Evolutionary conservation across 2,113 vertebrate genomes (phyloP).

Genomic region (Sphaerodactylus townsendi): DNA sequence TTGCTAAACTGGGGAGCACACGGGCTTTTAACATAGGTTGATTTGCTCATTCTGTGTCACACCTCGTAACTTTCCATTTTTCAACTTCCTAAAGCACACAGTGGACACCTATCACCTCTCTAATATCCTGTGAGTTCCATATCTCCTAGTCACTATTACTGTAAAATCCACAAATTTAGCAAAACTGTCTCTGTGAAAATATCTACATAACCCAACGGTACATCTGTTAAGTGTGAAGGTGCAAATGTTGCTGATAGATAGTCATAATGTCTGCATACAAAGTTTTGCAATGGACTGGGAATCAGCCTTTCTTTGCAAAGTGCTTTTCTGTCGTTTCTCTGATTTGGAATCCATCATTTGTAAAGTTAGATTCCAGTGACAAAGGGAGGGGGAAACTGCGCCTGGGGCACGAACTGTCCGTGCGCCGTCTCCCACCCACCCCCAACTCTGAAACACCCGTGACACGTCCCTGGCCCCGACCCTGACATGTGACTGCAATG

Average conservation of each 20-base stretch:
- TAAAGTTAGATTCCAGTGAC: too few species aligned
- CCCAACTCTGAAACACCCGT: too few species aligned
- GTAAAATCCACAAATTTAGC: not conserved
- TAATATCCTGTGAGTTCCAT: not conserved
- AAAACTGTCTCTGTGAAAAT: not conserved
- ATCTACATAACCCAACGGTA: not conserved
- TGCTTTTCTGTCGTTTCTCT: not conserved
- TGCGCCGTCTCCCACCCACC: too few species aligned
- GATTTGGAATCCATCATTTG: not conserved
- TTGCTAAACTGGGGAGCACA: not conserved
- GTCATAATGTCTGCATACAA: not conserved
- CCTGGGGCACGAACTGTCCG: too few species aligned
- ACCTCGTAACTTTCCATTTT: not conserved
- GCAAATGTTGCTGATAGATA: not conserved
- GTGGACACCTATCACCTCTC: not conserved
- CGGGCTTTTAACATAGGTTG: not conserved
- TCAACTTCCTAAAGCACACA: not conserved
- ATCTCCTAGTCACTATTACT: not conserved
- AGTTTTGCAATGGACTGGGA: not conserved
- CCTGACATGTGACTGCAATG: too few species aligned
- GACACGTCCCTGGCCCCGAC: too few species aligned
- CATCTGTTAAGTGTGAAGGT: not conserved
- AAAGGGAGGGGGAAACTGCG: too few species aligned
- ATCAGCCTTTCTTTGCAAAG: not conserved
- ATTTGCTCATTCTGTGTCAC: not conserved